Evolutionary conservation across 2,113 vertebrate genomes (phyloP).

Genomic region (Cariama cristata): DNA sequence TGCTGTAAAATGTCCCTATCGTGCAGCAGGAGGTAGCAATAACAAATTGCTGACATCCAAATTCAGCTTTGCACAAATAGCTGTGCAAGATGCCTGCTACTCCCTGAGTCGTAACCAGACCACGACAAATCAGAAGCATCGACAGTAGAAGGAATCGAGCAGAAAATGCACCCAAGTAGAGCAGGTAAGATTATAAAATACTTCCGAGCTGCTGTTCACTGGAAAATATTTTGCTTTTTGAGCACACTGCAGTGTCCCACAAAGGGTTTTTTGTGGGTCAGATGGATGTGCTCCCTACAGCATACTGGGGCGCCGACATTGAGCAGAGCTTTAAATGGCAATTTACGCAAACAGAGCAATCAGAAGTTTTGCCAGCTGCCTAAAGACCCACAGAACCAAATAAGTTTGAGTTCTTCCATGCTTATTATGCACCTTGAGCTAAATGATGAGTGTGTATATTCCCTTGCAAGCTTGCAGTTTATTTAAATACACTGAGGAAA

Average conservation of each 20-base stretch:
- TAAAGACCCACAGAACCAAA: neutral
- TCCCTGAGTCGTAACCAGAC: neutral
- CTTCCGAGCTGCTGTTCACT: neutral
- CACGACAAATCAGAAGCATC: fast-evolving
- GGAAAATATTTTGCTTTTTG: neutral
- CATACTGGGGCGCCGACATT: neutral
- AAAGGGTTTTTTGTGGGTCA: neutral
- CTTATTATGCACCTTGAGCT: neutral
- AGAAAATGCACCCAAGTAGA: neutral
- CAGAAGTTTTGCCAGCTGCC: neutral
- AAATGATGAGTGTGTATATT: neutral
- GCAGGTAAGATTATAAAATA: neutral
- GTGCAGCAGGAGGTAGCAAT: neutral
- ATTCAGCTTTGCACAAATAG: neutral
- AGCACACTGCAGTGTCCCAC: neutral
- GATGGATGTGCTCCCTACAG: neutral
- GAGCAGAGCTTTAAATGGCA: neutral
- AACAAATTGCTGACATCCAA: conserved; percentile 3
- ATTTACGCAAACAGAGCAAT: neutral
- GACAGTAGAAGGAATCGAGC: neutral
- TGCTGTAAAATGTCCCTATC: neutral
- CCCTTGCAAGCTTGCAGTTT: neutral
- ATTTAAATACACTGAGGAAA: neutral
- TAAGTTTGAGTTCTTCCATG: neutral
- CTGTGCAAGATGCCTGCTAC: neutral